Evolutionary conservation across 2,888 invertebrate genomes (phyloP), one percentile per base, ranked within the genome.

Genomic region (Notodonta ziczac): DNA sequence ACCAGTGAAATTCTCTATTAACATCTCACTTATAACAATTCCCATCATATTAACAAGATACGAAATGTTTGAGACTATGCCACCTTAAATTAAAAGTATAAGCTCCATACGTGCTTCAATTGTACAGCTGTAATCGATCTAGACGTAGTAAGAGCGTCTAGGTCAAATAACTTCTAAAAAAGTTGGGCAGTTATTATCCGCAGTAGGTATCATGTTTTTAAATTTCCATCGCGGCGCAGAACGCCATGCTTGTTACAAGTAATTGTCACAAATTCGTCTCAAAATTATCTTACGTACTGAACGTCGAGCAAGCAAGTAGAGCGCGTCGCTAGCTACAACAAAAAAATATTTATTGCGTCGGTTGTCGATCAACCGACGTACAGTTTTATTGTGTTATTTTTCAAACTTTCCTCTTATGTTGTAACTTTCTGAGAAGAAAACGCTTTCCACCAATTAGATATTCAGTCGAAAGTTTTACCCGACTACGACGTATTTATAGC

Each of bases 401-500:
- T 65, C 60, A 61, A 72, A 73, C 80, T 79, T 80, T 83, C 81
- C 80, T 80, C 73, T 65, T 64, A 67, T 66, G 73, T 66, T 64
- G 70, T 69, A 77, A 84, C 82, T 83, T 82, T 83, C 81, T 80
- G 78, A 65, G 60, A 74, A 70, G 76, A 73, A 78, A 80, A 81
- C 79, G 85, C 86, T 86, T 87, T 86, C 84, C 83, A 83, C 76
- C 74, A 80, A 82, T 82, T 77, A 74, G 68, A 65, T 61, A 57
- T 58, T 62, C 65, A 61, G 69, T 72, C 75, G 80, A 83, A 84
- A 84, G 78, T 76, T 57, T 69, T 55, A 58, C 59, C 60, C 62
- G 61, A 50, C 51, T 32, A 57, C 52, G 39, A 58, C 35, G 65
- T 67, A 58, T 63, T 52, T 58, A 54, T 16, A 51, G 46, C 48